Conservation (phyloP, 2,888 invertebrate genomes). For the Melanophora roralis region DNA sequence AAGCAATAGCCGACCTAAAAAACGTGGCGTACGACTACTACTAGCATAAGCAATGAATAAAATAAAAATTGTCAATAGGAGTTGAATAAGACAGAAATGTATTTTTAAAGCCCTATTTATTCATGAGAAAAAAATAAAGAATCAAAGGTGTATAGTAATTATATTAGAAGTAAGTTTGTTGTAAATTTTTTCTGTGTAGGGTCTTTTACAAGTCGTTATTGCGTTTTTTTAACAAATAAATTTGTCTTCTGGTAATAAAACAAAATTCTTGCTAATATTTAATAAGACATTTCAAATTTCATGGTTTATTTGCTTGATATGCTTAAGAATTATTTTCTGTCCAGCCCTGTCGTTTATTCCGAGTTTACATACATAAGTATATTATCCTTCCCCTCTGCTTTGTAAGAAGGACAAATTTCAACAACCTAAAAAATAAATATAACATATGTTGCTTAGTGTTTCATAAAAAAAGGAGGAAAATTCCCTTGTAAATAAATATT, state of each 20-base stretch:
- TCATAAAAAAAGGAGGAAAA: not conserved
- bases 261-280: slow-evolving; percentile 45
- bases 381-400: no score
- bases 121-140: no score
- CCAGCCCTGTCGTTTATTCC: not conserved
- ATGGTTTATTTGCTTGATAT: slow-evolving; percentile 55
- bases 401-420: no score
- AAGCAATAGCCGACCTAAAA: no score
- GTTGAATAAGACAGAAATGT: no score
- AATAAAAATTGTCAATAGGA: no score
- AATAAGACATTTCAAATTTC: slow-evolving; percentile 57
- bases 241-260: slow-evolving; percentile 14
- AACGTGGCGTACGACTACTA: no score
- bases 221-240: not conserved
- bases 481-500: not conserved
- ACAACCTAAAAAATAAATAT: slow-evolving; percentile 16
- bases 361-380: not conserved
- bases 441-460: slow-evolving; percentile 8
- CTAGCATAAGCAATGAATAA: no score
- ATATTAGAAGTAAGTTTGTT: no score
- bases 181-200: no score
- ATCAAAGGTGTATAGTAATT: no score
- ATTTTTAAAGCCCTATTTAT: no score
- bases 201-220: not conserved
- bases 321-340: slow-evolving; percentile 35